Evolutionary conservation across 2,113 vertebrate genomes (phyloP), one percentile per base, ranked within the genome.

Genomic region (Pterocles burchelli): DNA sequence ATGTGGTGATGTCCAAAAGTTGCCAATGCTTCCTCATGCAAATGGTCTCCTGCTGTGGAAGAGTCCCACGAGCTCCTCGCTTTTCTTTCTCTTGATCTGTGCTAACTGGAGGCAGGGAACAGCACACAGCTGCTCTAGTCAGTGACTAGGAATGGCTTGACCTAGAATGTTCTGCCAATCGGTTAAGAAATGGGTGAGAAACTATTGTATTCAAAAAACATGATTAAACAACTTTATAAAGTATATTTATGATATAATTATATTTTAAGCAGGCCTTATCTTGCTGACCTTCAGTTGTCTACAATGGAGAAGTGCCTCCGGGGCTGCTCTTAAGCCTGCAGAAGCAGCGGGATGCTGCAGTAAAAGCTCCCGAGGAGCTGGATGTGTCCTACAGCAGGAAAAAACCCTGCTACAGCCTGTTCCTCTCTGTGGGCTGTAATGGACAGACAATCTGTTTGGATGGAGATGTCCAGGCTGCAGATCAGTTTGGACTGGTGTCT

Each of bases 391-490:
- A 41, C 41, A 41, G 9, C 26, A 51, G 34, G 59, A 24, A 25
- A 36, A 75, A 46, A 31, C 21, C 5, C 58, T 63, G 22, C 55
- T 54, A 4, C 20, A 7, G 59, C 10, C n/a, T 48, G 0, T 17
- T 57, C 5, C 6, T 58, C 25, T 67, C 43, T 17, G 3, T n/a
- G 49, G 11, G 2, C 28, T 16, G 7, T 18, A 29, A 31, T 16
- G 46, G 24, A 3, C 4, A 20, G 22, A 36, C 21, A 19, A 7
- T 4, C 6, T 18, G 51, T 31, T 78, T 55, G 31, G 73, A 17
- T 19, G 29, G 19, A 33, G 19, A 19, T 3, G 6, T 9, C 17
- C 9, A 4, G 0, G 0, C 13, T 57, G 49, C 51, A 84, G 41
- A 11, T 14, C 34, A 14, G 17, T 48, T 73, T 73, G 90, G 25